phyloP scores from a whole-genome alignment of 23 tunicate species.

The Diplosoma virens region DNA sequence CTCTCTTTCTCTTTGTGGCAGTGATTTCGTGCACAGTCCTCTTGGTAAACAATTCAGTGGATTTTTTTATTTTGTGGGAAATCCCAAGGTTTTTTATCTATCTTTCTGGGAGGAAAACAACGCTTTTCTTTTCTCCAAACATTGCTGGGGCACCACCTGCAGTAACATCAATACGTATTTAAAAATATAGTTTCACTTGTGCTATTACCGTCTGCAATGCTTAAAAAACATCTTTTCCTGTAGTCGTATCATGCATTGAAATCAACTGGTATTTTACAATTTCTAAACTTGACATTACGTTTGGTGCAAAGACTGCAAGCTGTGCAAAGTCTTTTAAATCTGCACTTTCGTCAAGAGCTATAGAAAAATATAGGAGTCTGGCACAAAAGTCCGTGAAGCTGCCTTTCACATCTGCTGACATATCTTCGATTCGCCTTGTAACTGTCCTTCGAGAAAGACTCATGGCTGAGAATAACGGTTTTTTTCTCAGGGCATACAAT shows the following conservation, averaged over 20 bases:
- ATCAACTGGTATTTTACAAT: background rate
- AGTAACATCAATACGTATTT: background rate
- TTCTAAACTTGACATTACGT: background rate
- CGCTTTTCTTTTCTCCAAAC: background rate
- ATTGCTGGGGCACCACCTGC: background rate
- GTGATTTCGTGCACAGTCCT: background rate
- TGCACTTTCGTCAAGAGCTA: no score
- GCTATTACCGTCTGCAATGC: background rate
- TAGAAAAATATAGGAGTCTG: no score
- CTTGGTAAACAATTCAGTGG: no score
- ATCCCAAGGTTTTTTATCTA: background rate
- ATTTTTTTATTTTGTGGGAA: no score
- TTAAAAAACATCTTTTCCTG: background rate
- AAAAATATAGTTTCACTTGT: no score
- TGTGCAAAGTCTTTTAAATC: no score
- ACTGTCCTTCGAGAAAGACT: background rate
- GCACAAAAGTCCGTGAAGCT: background rate
- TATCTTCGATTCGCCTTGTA: background rate
- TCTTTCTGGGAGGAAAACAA: background rate
- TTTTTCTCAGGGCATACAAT: background rate
- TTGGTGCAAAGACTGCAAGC: no score
- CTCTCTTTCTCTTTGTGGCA: no score
- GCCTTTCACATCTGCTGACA: background rate
- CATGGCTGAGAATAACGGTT: background rate
- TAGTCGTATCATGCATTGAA: background rate